Conservation (phyloP, 2,113 vertebrate species). For the Pituophis catenifer region DNA sequence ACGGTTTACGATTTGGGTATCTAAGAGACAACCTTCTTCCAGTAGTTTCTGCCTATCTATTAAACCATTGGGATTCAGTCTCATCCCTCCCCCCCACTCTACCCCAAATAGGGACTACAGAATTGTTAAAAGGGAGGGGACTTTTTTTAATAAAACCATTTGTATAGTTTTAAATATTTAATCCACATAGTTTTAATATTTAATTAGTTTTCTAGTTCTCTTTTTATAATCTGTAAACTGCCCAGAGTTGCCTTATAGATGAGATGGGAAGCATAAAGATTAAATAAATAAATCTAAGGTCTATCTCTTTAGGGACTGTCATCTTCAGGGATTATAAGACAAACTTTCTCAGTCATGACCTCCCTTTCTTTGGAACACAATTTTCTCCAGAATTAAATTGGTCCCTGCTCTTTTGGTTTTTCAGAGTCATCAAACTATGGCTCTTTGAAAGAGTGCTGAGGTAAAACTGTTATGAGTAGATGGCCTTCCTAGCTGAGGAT, state of each 20-base stretch:
- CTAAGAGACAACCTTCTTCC: not conserved
- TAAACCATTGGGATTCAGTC: not conserved
- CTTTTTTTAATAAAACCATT: not conserved
- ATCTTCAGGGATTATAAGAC: not conserved
- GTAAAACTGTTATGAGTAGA: not conserved
- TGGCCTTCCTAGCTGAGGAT: not conserved
- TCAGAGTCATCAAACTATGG: not conserved
- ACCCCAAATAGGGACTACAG: not conserved
- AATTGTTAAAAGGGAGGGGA: not conserved
- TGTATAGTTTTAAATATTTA: not conserved
- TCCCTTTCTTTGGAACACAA: not conserved
- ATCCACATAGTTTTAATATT: not conserved
- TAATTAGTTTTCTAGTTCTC: not conserved
- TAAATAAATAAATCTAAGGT: not conserved
- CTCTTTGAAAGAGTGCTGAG: not conserved
- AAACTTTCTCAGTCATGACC: not conserved
- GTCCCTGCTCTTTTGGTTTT: not conserved
- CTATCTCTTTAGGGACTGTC: not conserved
- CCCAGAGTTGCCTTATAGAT: not conserved
- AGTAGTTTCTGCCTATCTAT: not conserved
- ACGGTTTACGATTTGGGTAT: not conserved
- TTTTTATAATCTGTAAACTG: not conserved
- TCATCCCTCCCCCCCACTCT: not conserved
- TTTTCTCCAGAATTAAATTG: not conserved
- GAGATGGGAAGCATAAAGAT: not conserved